These are phyloP conservation scores for Myrmecophaga tridactyla DNA, from an alignment of 2,113 vertebrate species.

Conservation along the genomic window DNA sequence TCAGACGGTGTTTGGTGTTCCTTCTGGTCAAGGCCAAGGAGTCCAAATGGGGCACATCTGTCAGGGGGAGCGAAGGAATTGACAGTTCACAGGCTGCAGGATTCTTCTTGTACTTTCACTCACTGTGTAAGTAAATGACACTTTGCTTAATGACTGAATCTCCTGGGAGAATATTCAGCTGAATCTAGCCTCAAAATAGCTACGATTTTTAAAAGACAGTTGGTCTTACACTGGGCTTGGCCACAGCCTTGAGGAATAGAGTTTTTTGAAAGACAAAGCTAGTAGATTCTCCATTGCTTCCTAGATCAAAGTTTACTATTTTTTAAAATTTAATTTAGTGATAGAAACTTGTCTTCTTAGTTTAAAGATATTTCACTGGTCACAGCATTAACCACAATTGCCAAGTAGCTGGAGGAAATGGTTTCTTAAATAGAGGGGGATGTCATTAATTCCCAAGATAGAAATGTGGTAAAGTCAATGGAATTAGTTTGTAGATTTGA, in stretches of 20 bases:
- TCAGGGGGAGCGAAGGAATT: not conserved
- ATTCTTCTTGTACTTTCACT: not conserved
- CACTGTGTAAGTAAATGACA: not conserved
- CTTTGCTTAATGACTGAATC: not conserved
- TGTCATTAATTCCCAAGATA: slow-evolving; percentile 61
- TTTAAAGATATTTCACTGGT: slow-evolving; percentile 50
- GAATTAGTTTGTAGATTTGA: slow-evolving; percentile 68
- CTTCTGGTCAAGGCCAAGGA: not conserved
- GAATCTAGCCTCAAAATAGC: not conserved
- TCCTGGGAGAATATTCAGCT: not conserved
- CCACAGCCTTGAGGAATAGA: not conserved
- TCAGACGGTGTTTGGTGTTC: not conserved
- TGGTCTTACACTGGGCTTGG: not conserved
- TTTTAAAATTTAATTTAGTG: slow-evolving; percentile 48
- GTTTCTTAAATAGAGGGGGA: slow-evolving; percentile 61
- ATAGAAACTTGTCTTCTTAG: slow-evolving; percentile 35
- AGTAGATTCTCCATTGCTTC: not conserved
- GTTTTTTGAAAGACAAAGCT: not conserved
- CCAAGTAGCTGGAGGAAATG: slow-evolving; percentile 52
- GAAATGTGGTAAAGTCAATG: slow-evolving; percentile 52
- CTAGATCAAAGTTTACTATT: not conserved
- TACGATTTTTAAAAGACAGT: not conserved
- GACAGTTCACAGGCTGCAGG: not conserved
- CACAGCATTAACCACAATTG: slow-evolving; percentile 11
- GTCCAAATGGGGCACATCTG: not conserved